Percentiles rank a stretch among this genome's conserved stretches.
phyloP scores from a whole-genome alignment of 2,888 invertebrate species.

The Lampropteryx suffumata region DNA sequence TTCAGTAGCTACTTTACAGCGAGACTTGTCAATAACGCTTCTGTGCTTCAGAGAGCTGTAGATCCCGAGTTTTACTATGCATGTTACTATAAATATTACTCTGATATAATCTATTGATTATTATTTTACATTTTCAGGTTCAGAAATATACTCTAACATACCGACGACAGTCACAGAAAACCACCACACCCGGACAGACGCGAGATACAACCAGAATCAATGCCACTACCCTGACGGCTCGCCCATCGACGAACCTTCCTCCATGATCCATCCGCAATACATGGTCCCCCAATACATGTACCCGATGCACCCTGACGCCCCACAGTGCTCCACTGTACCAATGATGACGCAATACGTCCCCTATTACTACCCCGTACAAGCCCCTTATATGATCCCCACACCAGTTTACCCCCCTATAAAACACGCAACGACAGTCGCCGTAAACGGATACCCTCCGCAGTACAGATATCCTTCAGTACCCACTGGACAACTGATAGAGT shows the following conservation, averaged over 20 bases:
- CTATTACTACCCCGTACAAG: conserved; percentile 72
- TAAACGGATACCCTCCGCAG: conserved; percentile 72
- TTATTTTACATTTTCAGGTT: conserved; percentile 48
- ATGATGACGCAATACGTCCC: conserved; percentile 71
- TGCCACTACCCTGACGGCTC: conserved; percentile 51
- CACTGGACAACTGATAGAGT: conserved; percentile 86
- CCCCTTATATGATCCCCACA: conserved; percentile 75
- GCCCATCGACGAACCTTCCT: conserved; percentile 33
- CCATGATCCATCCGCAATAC: conserved; percentile 42
- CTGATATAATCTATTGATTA: neutral
- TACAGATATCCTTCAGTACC: conserved; percentile 79
- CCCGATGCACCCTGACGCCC: conserved; percentile 43
- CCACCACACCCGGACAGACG: conserved; percentile 43
- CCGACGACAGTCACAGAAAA: conserved; percentile 48
- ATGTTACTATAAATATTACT: neutral
- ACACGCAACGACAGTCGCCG: conserved; percentile 70
- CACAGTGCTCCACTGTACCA: conserved; percentile 54
- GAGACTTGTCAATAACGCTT: no score
- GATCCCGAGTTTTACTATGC: no score
- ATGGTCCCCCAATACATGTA: conserved; percentile 50
- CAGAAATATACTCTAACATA: conserved; percentile 72
- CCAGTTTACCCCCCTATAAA: conserved; percentile 73
- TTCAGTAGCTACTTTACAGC: no score
- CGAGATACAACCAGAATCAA: conserved; percentile 44
- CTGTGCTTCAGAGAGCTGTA: no score